Evolutionary conservation across 1,140 invertebrate species (phyloP).

Genomic region (Scaptomyza hsui): DNA sequence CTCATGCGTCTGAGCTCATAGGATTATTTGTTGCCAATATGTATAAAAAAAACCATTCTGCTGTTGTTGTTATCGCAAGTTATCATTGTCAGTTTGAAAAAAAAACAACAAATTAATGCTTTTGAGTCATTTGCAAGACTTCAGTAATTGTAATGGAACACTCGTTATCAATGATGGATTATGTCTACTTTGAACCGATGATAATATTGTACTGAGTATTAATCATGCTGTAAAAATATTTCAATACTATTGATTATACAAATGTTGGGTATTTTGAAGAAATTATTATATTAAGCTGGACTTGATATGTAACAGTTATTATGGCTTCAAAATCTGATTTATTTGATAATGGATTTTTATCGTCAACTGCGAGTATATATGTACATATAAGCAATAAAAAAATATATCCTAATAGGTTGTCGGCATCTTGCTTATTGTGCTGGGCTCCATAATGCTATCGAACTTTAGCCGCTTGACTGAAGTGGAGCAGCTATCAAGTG

Average conservation of each 20-base stretch:
- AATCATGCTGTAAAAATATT: constrained; percentile 6
- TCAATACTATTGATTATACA: background rate
- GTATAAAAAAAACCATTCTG: constrained; percentile 3
- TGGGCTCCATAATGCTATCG: constrained; percentile 86
- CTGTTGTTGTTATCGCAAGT: constrained; percentile 25
- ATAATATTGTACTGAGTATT: background rate
- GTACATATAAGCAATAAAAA: too few relatives aligned
- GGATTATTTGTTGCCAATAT: constrained; percentile 27
- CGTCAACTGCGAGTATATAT: too few relatives aligned
- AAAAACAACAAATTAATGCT: constrained; percentile 10
- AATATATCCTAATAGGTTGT: constrained; percentile 85
- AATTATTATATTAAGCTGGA: background rate
- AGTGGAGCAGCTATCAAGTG: constrained; percentile 83
- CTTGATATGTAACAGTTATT: background rate
- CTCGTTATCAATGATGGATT: constrained; percentile 52
- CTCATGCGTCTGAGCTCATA: constrained; percentile 24
- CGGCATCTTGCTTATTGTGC: constrained; percentile 86
- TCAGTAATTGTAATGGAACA: constrained; percentile 18
- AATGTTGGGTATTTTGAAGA: too few relatives aligned
- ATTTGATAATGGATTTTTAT: too few relatives aligned
- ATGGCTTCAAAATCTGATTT: background rate
- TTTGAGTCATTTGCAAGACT: constrained; percentile 23
- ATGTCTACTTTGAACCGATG: constrained; percentile 27
- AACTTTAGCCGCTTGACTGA: constrained; percentile 84
- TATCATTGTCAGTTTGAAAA: background rate